These are phyloP conservation scores for Cassiopea xamachana DNA, from an alignment of 30 jellyfish, hydroid and myxozoan species.

Conservation along the genomic window DNA sequence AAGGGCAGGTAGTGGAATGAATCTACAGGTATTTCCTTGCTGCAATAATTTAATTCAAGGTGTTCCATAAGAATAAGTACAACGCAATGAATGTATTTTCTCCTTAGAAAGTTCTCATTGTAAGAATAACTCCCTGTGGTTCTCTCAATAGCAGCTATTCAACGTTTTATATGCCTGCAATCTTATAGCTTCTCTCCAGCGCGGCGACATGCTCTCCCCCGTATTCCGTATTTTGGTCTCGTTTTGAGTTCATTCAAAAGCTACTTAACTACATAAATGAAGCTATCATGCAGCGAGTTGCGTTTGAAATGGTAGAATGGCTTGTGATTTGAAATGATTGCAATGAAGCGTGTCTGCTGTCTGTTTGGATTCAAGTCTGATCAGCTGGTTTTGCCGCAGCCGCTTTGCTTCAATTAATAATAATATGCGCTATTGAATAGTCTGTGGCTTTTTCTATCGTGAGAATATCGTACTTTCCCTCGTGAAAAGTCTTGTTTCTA, in stretches of 20 bases:
- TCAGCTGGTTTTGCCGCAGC: slow-evolving; percentile 56
- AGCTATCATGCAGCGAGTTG: slow-evolving; percentile 22
- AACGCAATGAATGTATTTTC: background rate
- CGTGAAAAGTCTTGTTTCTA: slow-evolving; percentile 2
- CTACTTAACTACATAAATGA: slow-evolving; percentile 5
- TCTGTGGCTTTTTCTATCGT: slow-evolving; percentile 19
- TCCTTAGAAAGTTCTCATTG: background rate
- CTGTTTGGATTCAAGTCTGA: slow-evolving; percentile 35
- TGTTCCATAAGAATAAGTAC: background rate
- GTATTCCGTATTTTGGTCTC: slow-evolving; percentile 24
- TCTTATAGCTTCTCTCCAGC: background rate
- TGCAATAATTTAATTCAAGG: background rate
- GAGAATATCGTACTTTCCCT: slow-evolving; percentile 10
- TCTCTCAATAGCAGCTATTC: background rate
- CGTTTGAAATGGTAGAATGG: slow-evolving; percentile 28
- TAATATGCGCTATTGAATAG: background rate
- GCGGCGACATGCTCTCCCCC: slow-evolving; percentile 17
- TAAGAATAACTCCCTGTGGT: background rate
- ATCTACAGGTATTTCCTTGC: background rate
- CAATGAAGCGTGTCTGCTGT: slow-evolving; percentile 66
- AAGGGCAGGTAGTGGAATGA: background rate
- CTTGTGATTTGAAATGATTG: slow-evolving; percentile 5
- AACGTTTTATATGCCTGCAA: background rate
- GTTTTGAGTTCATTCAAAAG: slow-evolving; percentile 28
- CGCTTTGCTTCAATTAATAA: background rate